These are phyloP conservation scores for Pycnomerus fuliginosus DNA, from an alignment of 2,888 invertebrate genomes.

Conservation along the genomic window DNA sequence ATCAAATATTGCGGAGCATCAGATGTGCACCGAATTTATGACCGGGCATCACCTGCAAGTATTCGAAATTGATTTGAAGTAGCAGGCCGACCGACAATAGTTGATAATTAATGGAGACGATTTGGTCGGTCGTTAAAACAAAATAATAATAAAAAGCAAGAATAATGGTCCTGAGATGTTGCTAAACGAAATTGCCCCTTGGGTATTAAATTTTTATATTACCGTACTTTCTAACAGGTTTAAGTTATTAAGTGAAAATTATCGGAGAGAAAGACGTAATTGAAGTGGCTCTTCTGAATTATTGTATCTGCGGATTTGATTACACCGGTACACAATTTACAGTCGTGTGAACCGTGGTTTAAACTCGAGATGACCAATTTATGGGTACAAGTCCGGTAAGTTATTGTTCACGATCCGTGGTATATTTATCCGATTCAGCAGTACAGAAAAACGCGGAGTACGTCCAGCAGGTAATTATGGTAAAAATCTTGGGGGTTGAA, in stretches of 20 bases:
- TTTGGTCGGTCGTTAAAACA: too few relatives aligned
- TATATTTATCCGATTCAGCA: slow-evolving; percentile 50
- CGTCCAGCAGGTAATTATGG: too few relatives aligned
- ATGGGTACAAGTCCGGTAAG: slow-evolving; percentile 51
- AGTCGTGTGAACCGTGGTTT: slow-evolving; percentile 6
- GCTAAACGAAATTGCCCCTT: slow-evolving; percentile 17
- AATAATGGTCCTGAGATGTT: slow-evolving; percentile 17
- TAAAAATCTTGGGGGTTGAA: too few relatives aligned
- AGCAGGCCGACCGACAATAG: too few relatives aligned
- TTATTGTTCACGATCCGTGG: slow-evolving; percentile 50
- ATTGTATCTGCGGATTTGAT: slow-evolving; percentile 3
- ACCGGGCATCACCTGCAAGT: too few relatives aligned
- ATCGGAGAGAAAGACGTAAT: slow-evolving; percentile 19
- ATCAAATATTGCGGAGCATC: too few relatives aligned
- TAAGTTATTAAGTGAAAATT: slow-evolving; percentile 20
- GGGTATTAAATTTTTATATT: slow-evolving; percentile 21
- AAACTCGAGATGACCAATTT: slow-evolving; percentile 47
- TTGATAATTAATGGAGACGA: too few relatives aligned
- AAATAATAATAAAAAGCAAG: slow-evolving; percentile 15
- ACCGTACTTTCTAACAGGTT: slow-evolving; percentile 23
- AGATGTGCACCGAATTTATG: too few relatives aligned
- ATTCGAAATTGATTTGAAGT: too few relatives aligned
- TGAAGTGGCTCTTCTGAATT: slow-evolving; percentile 15
- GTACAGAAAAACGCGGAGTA: slow-evolving; percentile 52
- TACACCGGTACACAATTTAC: slow-evolving; percentile 2